phyloP scores from a whole-genome alignment of 1,140 invertebrate genomes.

The Drosophila kikkawai region DNA sequence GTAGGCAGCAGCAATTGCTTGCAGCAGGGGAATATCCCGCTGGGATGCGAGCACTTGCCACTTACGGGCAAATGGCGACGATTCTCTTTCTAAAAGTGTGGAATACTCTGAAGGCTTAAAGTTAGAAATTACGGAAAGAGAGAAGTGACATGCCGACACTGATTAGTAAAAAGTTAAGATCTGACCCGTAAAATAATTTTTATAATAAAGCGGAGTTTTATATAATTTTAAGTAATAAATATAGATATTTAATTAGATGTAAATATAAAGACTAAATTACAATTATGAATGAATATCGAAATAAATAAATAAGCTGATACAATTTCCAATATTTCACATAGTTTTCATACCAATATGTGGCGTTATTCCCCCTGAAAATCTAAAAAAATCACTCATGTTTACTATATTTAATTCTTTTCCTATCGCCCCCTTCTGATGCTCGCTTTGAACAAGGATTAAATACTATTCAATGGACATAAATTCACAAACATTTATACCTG shows the following conservation, averaged over 20 bases:
- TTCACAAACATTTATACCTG: slow-evolving; percentile 22
- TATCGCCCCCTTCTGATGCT: neutral
- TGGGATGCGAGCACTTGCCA: slow-evolving; percentile 35
- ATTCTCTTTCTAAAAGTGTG: slow-evolving; percentile 10
- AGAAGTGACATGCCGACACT: neutral
- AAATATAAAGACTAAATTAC: no score
- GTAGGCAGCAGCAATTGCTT: slow-evolving; percentile 43
- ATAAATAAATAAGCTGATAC: no score
- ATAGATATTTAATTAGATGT: no score
- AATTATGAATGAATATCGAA: no score
- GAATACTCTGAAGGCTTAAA: slow-evolving; percentile 12
- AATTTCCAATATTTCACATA: no score
- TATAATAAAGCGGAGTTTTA: neutral
- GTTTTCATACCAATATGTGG: neutral
- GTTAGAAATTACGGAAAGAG: neutral
- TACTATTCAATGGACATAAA: slow-evolving; percentile 52
- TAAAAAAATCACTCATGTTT: neutral
- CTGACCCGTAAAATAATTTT: no score
- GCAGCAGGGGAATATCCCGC: slow-evolving; percentile 33
- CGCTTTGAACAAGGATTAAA: slow-evolving; percentile 34
- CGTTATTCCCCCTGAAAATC: neutral
- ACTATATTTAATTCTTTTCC: neutral
- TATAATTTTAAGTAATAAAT: no score
- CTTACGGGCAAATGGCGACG: slow-evolving; percentile 43
- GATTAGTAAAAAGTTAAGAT: neutral